Evolutionary conservation across 2,797 vertebrate genomes (phyloP).

Genomic region (Esox masquinongy): DNA sequence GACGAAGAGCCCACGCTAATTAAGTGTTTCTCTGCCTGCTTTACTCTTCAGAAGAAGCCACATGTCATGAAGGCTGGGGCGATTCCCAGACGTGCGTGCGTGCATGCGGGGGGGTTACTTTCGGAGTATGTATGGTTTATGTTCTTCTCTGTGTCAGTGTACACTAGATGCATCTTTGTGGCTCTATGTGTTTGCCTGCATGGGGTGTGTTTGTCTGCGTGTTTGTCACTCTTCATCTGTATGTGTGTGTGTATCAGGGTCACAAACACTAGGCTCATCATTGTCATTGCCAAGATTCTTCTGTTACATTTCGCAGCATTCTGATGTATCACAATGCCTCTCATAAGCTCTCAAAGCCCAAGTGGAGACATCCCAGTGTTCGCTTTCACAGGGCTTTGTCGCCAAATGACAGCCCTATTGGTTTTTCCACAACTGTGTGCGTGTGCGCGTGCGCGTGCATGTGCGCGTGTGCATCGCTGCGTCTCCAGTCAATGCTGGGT

Average conservation of each 20-base stretch:
- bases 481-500: background rate
- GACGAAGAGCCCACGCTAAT: constrained; percentile 43
- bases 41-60: constrained; percentile 31
- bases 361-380: background rate
- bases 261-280: background rate
- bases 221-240: background rate
- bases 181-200: background rate
- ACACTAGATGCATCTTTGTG: background rate
- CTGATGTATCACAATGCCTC: background rate
- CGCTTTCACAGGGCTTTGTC: background rate
- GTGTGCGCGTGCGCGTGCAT: background rate
- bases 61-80: background rate
- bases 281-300: background rate
- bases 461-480: background rate
- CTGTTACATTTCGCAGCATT: background rate
- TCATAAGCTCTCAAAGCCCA: background rate
- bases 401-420: background rate
- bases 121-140: background rate
- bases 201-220: constrained; percentile 4
- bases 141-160: background rate
- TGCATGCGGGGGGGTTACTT: background rate
- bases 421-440: background rate
- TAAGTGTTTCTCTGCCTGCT: constrained; percentile 25
- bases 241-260: background rate
- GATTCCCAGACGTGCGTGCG: background rate